Evolutionary conservation across 2,113 vertebrate species (phyloP), one percentile per base, ranked within the genome.

Genomic region (Loxodonta africana): DNA sequence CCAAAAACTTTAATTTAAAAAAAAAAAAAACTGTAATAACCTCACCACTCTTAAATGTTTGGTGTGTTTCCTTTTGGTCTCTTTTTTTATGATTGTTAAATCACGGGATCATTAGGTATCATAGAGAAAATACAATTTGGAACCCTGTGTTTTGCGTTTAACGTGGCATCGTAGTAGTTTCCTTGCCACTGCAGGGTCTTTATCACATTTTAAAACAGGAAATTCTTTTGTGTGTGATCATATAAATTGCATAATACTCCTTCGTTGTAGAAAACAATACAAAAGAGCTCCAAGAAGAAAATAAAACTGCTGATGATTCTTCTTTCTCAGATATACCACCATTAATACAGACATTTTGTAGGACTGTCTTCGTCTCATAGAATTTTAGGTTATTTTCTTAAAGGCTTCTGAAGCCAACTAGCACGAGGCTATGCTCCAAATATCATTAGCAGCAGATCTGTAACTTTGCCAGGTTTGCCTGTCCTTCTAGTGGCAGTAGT

Each of bases 391-490:
- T 76, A 69, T 84, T 93, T 92, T 92, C n/a, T 9, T 81, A 37
- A 90, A 92, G 63, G 4, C 57, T 78, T 87, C 48, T 41, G 37
- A 44, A 92, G n/a, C 33, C 44, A 8, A 26, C 6, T 41, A 83
- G 21, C 53, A 53, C 8, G 26, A 78, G 26, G 17, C 88, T 88
- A 37, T 86, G 28, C 80, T 78, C 92, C 87, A 57, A 92, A 48
- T 96, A 95, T 88, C 88, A 86, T 46, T 60, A 44, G 65, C 71
- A 91, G 44, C 33, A 93, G 41, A 92, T 82, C 41, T 85, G 2
- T 84, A 60, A 57, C 88, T 88, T 80, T 91, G 73, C 46, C 18
- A 60, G 67, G 51, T 53, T 78, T 57, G 53, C 53, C 15, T 57
- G 21, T 44, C 78, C 71, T 60, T 71, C 17, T 83, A 18, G 46